Evolutionary conservation across 2,113 vertebrate species (phyloP).

Genomic region (Echinops telfairi): DNA sequence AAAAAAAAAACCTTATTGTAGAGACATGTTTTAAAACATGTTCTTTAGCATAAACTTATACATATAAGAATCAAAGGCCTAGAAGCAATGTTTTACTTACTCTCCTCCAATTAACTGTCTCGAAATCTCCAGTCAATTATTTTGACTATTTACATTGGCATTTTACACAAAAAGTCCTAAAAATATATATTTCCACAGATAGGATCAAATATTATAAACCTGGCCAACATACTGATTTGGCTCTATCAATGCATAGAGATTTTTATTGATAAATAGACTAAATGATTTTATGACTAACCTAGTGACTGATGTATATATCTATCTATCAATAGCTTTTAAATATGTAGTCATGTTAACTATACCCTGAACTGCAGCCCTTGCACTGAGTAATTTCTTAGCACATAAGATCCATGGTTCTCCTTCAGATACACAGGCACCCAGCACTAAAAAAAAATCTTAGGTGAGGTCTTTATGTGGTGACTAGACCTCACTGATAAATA

Average conservation of each 20-base stretch:
- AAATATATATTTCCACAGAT: constrained; percentile 18
- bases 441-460: constrained; percentile 4
- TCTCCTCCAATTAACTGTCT: not conserved
- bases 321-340: constrained; percentile 23
- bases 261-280: constrained; percentile 17
- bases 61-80: no score
- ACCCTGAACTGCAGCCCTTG: not conserved
- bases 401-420: constrained; percentile 64
- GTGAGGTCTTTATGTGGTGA: not conserved
- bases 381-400: constrained; percentile 17
- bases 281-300: constrained; percentile 49
- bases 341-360: constrained; percentile 34
- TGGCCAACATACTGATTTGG: constrained; percentile 39
- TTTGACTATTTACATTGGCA: not conserved
- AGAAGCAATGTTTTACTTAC: no score
- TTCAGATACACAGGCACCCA: constrained; percentile 36
- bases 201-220: not conserved
- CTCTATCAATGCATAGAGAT: not conserved
- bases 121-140: constrained; percentile 10
- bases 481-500: constrained; percentile 47
- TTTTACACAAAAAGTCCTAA: constrained; percentile 11
- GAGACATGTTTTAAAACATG: no score
- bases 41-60: no score
- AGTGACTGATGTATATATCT: not conserved
- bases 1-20: no score